Evolutionary conservation across 92 coral and sea anemone genomes (phyloP), one percentile per base, ranked within the genome.

Genomic region (Siderastrea siderea): DNA sequence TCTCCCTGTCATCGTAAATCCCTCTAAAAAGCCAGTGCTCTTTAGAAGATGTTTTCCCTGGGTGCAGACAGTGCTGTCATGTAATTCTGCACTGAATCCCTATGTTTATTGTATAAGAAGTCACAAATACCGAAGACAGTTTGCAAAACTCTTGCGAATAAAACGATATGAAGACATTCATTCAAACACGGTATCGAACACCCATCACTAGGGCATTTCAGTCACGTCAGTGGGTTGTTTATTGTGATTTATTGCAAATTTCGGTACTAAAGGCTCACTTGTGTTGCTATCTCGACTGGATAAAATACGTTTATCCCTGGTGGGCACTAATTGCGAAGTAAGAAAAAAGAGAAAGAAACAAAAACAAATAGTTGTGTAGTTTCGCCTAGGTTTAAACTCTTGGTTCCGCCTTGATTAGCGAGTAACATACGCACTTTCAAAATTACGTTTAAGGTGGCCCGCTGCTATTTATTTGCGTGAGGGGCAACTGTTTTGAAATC

Each of bases 21-120:
- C 61, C 6, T 57, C 78, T 1, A 58, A 10, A 55, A 71, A 71
- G 3, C 70, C 69, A 16, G 15, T 52, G 3, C 19, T 47, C 60
- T 83, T 83, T 26, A 47, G 13, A n/a, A 83, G 9, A 61, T 3
- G 45, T 14, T 69, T 83, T 16, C 57, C 57, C n/a, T 73, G 73
- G 70, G 71, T 86, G 5, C 80, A 73, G 44, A 65, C 83, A 10
- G 44, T 81, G 3, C 49, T 55, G 2, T 12, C 82, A 1, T 86
- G 93, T 74, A 90, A 90, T 69, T 85, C 90, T 53, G 82, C 93
- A 2, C 63, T 90, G 43, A 90, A 90, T 79, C 93, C 93, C 4
- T 90, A 62, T 55, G 82, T 89, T 53, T 89, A 89, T 47, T 89
- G 86, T 46, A 50, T 76, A 7, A 84, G 90, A 55, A 86, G 79